Percentiles rank a stretch among this genome's conserved stretches.
phyloP scores from a whole-genome alignment of 1,140 invertebrate genomes.

The Calephelis nemesis region DNA sequence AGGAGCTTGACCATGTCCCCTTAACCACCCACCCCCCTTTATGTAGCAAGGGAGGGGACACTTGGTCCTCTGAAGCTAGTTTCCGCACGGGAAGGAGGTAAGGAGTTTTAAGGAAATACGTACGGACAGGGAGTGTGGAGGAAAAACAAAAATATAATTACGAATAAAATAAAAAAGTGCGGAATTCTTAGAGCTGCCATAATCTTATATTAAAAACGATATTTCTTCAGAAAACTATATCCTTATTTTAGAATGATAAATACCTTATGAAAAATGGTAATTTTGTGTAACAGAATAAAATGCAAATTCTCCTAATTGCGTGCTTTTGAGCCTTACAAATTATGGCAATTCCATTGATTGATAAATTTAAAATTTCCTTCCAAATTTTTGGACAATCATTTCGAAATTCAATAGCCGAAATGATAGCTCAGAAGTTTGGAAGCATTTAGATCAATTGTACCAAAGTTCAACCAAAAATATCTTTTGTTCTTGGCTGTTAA shows the following conservation, averaged over 20 bases:
- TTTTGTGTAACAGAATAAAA: not conserved
- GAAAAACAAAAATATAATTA: constrained; percentile 54
- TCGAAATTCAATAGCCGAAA: constrained; percentile 21
- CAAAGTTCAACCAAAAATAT: constrained; percentile 54
- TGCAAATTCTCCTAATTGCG: not conserved
- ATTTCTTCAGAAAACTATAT: constrained; percentile 5
- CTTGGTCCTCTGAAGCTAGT: constrained; percentile 46
- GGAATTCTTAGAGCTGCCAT: constrained; percentile 46
- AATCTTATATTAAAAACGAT: constrained; percentile 2
- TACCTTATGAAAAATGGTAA: not conserved
- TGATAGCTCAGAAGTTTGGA: constrained; percentile 31
- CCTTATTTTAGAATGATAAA: not conserved
- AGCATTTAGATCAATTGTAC: constrained; percentile 37
- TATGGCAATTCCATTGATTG: constrained; percentile 21
- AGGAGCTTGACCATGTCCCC: constrained; percentile 58
- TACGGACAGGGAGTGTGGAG: constrained; percentile 40
- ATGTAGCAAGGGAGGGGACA: constrained; percentile 44
- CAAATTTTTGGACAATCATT: constrained; percentile 28
- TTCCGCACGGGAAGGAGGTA: constrained; percentile 53
- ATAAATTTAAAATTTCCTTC: constrained; percentile 27
- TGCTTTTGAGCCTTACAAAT: constrained; percentile 9
- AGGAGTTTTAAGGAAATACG: constrained; percentile 37
- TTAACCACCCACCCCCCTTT: constrained; percentile 48
- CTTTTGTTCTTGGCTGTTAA: constrained; percentile 56
- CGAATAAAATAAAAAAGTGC: constrained; percentile 57